A percentile compares a stretch with the other conserved stretches of the same genome.
These are phyloP conservation scores for Saturnia japonica DNA, from an alignment of 2,888 invertebrate genomes.

Conservation along the genomic window DNA sequence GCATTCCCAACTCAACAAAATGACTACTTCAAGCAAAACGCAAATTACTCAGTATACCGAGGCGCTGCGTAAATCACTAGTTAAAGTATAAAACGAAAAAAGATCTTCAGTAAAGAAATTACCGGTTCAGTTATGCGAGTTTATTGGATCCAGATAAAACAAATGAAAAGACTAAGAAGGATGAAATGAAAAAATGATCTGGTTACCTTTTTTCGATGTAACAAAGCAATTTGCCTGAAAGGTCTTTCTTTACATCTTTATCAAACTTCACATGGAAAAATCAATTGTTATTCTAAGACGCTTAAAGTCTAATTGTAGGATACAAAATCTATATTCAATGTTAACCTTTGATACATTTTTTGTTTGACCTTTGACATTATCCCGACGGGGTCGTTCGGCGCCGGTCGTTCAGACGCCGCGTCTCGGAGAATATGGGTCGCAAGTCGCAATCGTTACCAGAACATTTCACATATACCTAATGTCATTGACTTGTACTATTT, in stretches of 20 bases:
- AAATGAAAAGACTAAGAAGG: too few relatives aligned
- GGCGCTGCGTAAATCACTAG: neutral
- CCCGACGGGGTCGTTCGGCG: slow-evolving; percentile 26
- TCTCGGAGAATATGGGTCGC: slow-evolving; percentile 25
- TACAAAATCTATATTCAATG: neutral
- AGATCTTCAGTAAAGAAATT: too few relatives aligned
- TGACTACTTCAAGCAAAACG: neutral
- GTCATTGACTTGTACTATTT: neutral
- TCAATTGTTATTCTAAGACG: neutral
- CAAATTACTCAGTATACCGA: too few relatives aligned
- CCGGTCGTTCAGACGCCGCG: slow-evolving; percentile 31
- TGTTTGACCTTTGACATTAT: slow-evolving; percentile 24
- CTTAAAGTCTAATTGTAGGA: neutral
- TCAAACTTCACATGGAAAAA: neutral
- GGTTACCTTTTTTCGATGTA: neutral
- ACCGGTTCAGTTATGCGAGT: too few relatives aligned
- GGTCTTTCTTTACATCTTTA: neutral
- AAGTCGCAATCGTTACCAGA: slow-evolving; percentile 17
- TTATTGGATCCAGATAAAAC: too few relatives aligned
- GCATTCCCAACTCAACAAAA: too few relatives aligned
- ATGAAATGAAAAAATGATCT: too few relatives aligned
- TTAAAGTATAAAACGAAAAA: neutral
- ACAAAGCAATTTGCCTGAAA: neutral
- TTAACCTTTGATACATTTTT: neutral
- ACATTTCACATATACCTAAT: neutral